phyloP scores from a whole-genome alignment of 1,140 invertebrate genomes.

The Sesamia nonagrioides region DNA sequence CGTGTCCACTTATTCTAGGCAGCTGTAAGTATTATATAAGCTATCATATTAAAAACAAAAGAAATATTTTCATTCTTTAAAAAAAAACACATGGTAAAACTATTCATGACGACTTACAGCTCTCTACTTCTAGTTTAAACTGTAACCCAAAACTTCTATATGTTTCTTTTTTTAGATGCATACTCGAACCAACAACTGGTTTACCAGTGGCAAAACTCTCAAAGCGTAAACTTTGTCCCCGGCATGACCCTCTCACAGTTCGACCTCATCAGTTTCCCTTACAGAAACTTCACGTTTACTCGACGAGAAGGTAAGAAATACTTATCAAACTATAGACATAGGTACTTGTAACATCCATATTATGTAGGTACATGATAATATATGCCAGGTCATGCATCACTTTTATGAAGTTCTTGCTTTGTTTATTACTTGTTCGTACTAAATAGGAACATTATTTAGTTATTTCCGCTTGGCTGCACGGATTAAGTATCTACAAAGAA shows the following conservation, averaged over 20 bases:
- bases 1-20: constrained; percentile 96
- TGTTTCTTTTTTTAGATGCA: constrained; percentile 90
- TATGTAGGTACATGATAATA: background rate
- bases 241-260: constrained; percentile 97
- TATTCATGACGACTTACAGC: too few species aligned
- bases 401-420: constrained; percentile 23
- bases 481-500: constrained; percentile 53
- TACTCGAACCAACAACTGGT: constrained; percentile 96
- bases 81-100: too few species aligned
- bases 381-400: constrained; percentile 18
- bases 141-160: background rate
- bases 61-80: too few species aligned
- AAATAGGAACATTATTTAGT: constrained; percentile 43
- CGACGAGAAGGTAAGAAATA: constrained; percentile 90
- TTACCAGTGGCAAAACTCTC: constrained; percentile 95
- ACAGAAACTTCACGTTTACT: constrained; percentile 93
- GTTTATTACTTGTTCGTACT: constrained; percentile 12
- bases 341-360: background rate
- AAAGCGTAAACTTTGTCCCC: constrained; percentile 94
- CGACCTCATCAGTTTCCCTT: constrained; percentile 95
- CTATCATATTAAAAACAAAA: too few species aligned
- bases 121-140: constrained; percentile 40
- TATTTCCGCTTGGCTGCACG: constrained; percentile 34
- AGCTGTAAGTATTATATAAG: constrained; percentile 97
- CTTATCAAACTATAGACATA: background rate